These are phyloP conservation scores for Chrysomela aeneicollis DNA, from an alignment of 2,888 invertebrate genomes.

Conservation along the genomic window DNA sequence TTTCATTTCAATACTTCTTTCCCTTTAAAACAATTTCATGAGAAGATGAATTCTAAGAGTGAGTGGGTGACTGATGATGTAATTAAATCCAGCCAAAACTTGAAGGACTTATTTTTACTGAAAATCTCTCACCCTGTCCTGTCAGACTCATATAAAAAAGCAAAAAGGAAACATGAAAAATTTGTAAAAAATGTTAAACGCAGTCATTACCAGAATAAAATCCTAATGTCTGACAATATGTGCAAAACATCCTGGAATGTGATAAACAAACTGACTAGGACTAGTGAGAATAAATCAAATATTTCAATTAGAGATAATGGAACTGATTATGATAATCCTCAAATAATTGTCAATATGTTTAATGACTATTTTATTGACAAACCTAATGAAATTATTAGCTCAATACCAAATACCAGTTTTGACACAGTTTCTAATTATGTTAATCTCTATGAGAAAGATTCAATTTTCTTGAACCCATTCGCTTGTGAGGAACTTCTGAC, in stretches of 20 bases:
- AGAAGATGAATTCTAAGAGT: no score
- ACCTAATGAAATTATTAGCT: neutral
- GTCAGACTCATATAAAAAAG: no score
- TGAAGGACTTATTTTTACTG: neutral
- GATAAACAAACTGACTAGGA: no score
- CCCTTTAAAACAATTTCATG: neutral
- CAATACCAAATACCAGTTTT: neutral
- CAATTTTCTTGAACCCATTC: no score
- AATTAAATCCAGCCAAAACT: neutral
- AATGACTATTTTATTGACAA: slow-evolving; percentile 3
- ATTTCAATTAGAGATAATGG: neutral
- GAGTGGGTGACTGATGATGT: no score
- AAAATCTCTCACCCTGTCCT: neutral
- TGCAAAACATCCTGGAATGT: no score
- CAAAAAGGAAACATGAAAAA: no score
- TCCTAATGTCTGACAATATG: no score
- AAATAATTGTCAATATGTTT: slow-evolving; percentile 6
- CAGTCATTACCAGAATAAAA: no score
- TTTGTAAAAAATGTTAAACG: no score
- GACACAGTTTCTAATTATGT: neutral
- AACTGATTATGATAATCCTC: neutral
- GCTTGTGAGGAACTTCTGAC: no score
- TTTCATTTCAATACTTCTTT: neutral
- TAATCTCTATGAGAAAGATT: neutral
- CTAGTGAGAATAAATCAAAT: neutral